Base-by-base conservation (phyloP, 2,888 invertebrate species). In the Drosophila anceps region DNA sequence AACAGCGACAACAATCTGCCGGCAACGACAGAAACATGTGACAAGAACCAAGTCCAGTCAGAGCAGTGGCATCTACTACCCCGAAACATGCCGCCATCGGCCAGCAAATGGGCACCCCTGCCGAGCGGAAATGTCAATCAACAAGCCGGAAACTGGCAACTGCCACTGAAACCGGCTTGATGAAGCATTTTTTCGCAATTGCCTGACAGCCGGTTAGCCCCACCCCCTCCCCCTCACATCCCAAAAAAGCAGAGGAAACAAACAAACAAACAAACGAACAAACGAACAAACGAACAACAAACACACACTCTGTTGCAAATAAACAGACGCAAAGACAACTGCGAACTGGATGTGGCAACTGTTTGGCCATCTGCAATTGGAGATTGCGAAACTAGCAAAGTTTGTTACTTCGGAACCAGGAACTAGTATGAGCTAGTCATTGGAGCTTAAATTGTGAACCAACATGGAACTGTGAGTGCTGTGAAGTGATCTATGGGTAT, bases 141-240 rank as follows among this genome's bases (percentile, higher is more conserved):
- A 76, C 88, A 83, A 83, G 83, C 88, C 83, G 88, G 82, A 83
- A 78, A 76, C 81, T 68, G 78, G 67, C 76, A 78, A 88, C 85
- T 85, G 85, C 82, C 80, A 76, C 71, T 69, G 85, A 76, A 88
- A 84, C 88, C 88, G 83, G 82, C 85, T 85, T 73, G 85, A 76
- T 80, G 76, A 68, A 76, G 81, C 81, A 70, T 51, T 79, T 74
- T 66, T 59, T 41, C 18, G 27, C 72, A 58, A 71, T 59, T 62
- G 76, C 51, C 55, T 57, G 77, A 59, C 77, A 66, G 63, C 60
- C 60, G 66, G 66, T 53, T 62, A 60, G 37, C 5, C 24, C 12
- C 44, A 2, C 37, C 15, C 13, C 37, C 15, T 7, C 37, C 37
- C 0, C 48, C n/a, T 5, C 29, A n/a, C n/a, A n/a, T n/a, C 10